Base-by-base conservation (phyloP, 53 echinoderm and acorn worm species). In the Actinopyga echinites region DNA sequence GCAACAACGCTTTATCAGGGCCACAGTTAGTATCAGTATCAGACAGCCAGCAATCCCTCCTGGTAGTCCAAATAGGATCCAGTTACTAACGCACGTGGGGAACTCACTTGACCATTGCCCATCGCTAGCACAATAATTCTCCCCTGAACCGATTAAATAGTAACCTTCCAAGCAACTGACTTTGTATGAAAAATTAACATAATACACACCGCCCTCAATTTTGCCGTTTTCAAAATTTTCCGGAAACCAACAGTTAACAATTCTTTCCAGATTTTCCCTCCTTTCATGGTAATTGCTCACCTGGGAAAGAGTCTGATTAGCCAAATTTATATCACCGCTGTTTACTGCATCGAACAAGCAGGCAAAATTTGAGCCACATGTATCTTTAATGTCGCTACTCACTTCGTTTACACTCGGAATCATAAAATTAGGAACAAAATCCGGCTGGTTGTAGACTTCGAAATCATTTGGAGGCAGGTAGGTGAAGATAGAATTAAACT, bases 211-310 rank as follows among this genome's bases (percentile, higher is more conserved):
- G 19, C 84, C 86, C 3, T 30, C n/a, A 31, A 71, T 20, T 23
- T 8, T 22, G 37, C 82, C 90, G 6, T 87, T 86, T 40, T 66
- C 49, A 13, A 81, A 43, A 21, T 30, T 45, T 23, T 56, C 74
- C 23, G 65, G 90, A 49, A 63, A 90, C 30, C 82, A 69, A 64
- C 90, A 90, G 21, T 57, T 86, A 25, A 90, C 78, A 60, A 86
- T 75, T 59, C 75, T 86, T 25, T 86, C 54, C 13, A 59, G 56
- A 3, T 19, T n/a, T 26, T 64, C 54, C 66, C 53, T 82, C 25
- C 57, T 82, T 17, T 82, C 45, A 52, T 73, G 21, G 3, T 69
- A 62, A 3, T 11, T 32, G 20, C 8, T 66, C 25, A 65, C 1
- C 7, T 43, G 75, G 43, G 40, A 30, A 1, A 74, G 83, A 0